Evolutionary conservation across 2,797 vertebrate genomes (phyloP).

Genomic region (Trichosurus vulpecula): DNA sequence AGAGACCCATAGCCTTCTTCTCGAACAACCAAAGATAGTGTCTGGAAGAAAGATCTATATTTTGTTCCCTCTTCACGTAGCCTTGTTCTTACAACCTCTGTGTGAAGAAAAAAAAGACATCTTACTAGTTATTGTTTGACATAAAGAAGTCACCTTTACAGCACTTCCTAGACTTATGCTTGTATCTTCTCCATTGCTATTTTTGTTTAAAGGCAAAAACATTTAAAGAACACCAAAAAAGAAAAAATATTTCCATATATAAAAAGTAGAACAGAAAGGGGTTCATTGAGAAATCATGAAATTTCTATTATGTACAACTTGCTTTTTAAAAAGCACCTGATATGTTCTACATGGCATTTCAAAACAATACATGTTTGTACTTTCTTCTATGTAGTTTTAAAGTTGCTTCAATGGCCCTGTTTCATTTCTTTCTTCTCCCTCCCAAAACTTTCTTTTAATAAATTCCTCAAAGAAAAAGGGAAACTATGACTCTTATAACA

Average conservation of each 20-base stretch:
- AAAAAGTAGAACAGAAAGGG: neutral
- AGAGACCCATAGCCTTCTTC: constrained; percentile 97
- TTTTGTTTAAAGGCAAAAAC: neutral
- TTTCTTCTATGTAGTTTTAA: neutral
- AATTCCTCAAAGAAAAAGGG: neutral
- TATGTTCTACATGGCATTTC: neutral
- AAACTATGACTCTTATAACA: neutral
- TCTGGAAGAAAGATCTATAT: constrained; percentile 98
- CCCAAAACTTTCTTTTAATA: neutral
- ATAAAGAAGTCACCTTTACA: constrained; percentile 47
- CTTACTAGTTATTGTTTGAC: constrained; percentile 14
- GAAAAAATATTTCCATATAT: neutral
- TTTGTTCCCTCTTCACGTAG: constrained; percentile 99
- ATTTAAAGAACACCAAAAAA: neutral
- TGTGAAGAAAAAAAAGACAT: constrained; percentile 61
- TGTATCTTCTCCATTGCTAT: neutral
- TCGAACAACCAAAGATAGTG: constrained; percentile 90
- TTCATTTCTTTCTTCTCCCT: neutral
- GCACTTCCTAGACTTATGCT: neutral
- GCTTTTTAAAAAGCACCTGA: neutral
- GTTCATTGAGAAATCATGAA: neutral
- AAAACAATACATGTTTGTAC: neutral
- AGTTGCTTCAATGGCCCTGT: neutral
- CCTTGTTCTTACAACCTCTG: constrained; percentile 98
- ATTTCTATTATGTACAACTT: neutral